Conservation (phyloP, 2,888 invertebrate species). For the Drosophila crucigera region DNA sequence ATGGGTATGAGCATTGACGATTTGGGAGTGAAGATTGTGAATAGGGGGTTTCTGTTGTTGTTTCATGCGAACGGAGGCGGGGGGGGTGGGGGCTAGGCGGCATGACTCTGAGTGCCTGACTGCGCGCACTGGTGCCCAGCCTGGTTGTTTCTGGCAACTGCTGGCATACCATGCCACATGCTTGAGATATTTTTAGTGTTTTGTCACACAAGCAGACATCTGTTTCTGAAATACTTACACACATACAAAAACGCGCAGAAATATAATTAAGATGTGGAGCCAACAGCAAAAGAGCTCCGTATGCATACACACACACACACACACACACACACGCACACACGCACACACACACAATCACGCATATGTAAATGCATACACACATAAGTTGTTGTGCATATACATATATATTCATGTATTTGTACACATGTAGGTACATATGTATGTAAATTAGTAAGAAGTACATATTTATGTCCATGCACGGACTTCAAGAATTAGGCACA, state of each 20-base stretch:
- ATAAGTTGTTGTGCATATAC: not conserved
- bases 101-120: conserved; percentile 47
- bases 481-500: conserved; percentile 25
- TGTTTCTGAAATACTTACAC: conserved; percentile 58
- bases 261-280: conserved; percentile 63
- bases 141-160: conserved; percentile 62
- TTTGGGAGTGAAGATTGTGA: conserved; percentile 43
- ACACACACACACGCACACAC: not conserved
- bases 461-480: conserved; percentile 34
- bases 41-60: conserved; percentile 4
- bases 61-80: not conserved
- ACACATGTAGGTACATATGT: conserved; percentile 5
- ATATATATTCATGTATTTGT: conserved; percentile 12
- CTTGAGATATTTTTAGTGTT: conserved; percentile 70
- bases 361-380: conserved; percentile 1
- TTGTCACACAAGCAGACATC: conserved; percentile 68
- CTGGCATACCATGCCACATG: conserved; percentile 66
- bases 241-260: conserved; percentile 47
- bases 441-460: conserved; percentile 30
- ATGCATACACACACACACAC: conserved; percentile 7
- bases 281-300: conserved; percentile 29
- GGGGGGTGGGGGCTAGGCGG: conserved; percentile 7
- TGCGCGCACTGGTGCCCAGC: conserved; percentile 43
- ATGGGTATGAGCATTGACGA: conserved; percentile 40
- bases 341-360: not conserved